Conservation (phyloP, 2,888 invertebrate genomes). For the Conchocele bisecta region DNA sequence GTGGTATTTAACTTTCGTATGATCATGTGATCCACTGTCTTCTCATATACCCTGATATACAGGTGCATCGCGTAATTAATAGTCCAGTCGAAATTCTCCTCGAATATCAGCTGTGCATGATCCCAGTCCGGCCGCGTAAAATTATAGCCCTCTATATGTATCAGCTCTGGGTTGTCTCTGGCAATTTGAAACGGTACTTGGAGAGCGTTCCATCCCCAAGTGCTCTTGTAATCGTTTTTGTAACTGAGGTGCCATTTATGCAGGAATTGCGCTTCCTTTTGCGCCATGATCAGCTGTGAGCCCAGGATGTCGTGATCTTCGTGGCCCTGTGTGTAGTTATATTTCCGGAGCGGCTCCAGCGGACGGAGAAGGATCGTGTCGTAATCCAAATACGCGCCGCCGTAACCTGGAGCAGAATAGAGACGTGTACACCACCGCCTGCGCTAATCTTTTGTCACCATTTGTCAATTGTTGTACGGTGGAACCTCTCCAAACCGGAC, state of each 20-base stretch:
- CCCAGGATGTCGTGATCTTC: not conserved
- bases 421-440: too few species aligned
- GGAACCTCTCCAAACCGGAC: too few species aligned
- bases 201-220: constrained; percentile 2
- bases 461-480: too few species aligned
- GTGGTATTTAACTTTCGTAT: constrained; percentile 14
- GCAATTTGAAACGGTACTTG: not conserved
- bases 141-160: not conserved
- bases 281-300: constrained; percentile 5
- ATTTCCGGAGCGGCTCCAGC: too few species aligned
- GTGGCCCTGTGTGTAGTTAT: too few species aligned
- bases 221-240: not conserved
- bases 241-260: constrained; percentile 7
- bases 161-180: not conserved
- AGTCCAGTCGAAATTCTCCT: constrained; percentile 5
- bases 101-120: not conserved
- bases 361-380: too few species aligned
- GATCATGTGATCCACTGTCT: not conserved
- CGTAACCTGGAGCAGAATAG: too few species aligned
- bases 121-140: not conserved
- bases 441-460: too few species aligned
- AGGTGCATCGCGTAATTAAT: constrained; percentile 19
- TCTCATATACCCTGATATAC: constrained; percentile 1
- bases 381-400: too few species aligned
- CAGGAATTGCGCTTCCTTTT: constrained; percentile 8